Base-by-base conservation (phyloP, 2,113 vertebrate species). In the Marmota flaviventris region DNA sequence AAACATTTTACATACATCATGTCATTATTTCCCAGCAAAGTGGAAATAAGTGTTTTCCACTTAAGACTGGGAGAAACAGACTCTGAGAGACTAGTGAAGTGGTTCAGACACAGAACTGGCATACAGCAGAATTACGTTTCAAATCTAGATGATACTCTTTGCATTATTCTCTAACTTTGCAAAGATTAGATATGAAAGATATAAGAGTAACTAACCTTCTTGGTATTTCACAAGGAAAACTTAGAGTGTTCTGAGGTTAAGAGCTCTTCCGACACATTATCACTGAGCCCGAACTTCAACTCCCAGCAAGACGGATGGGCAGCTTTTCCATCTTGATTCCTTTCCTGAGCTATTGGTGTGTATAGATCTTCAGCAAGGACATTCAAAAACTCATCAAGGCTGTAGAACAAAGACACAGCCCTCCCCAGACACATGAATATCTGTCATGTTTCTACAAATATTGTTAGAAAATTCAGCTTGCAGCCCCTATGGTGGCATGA, bases 111-210 rank as follows among this genome's bases (percentile, higher is more conserved):
- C 29, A 77, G 13, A 79, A 76, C 7, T 53, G 3, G 27, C 6
- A 25, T 32, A 24, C 8, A 10, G 27, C 7, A 78, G 13, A 48
- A 27, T 39, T 4, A 53, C 7, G 8, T 34, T 79, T 81, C 84
- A 70, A 72, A 85, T 51, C 5, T 45, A 73, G 8, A 9, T n/a
- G 29, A 34, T 63, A 16, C 24, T 58, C 53, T 70, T 29, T 56
- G 22, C 39, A 61, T 82, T 42, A 51, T 48, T 95, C 93, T 96
- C 76, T 93, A 53, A 37, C 14, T 94, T 92, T 37, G 27, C 76
- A 87, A 89, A 29, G 2, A 69, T 51, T 53, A 42, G 37, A 37
- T 85, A 79, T 72, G 73, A 61, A 86, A 89, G 22, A n/a, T 48
- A 77, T 1, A 25, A 81, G 22, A 61, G 29, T 58, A 85, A 85